These are phyloP conservation scores for Anabas testudineus DNA, from an alignment of 2,797 vertebrate species.

Conservation along the genomic window DNA sequence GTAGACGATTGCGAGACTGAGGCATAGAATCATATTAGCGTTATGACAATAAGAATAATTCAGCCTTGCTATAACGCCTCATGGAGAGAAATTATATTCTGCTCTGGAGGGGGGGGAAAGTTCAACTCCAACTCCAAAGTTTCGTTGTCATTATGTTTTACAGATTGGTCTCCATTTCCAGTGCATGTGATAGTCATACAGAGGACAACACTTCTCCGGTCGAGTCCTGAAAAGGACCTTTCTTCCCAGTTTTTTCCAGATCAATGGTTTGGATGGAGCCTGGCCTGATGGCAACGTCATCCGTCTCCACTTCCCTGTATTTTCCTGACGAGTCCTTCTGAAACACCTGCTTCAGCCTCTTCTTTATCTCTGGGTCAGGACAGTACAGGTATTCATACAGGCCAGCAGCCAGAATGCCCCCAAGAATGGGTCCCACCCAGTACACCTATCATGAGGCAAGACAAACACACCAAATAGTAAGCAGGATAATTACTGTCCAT, in stretches of 20 bases:
- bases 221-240: slow-evolving; percentile 84
- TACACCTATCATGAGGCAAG: slow-evolving; percentile 86
- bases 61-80: slow-evolving; percentile 20
- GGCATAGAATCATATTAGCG: slow-evolving; percentile 40
- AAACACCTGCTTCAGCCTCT: slow-evolving; percentile 87
- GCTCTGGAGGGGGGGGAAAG: slow-evolving; percentile 21
- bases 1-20: slow-evolving; percentile 42
- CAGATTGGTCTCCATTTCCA: slow-evolving; percentile 88
- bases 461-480: slow-evolving; percentile 16
- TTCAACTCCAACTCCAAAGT: slow-evolving; percentile 25
- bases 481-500: neutral
- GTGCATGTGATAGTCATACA: slow-evolving; percentile 93
- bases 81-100: slow-evolving; percentile 44
- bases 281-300: slow-evolving; percentile 87
- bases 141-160: slow-evolving; percentile 62
- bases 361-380: slow-evolving; percentile 89
- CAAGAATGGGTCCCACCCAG: slow-evolving; percentile 94
- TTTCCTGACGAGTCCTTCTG: slow-evolving; percentile 87
- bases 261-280: slow-evolving; percentile 85
- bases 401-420: slow-evolving; percentile 89
- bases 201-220: slow-evolving; percentile 90
- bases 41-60: slow-evolving; percentile 48
- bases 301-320: slow-evolving; percentile 90
- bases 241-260: slow-evolving; percentile 88
- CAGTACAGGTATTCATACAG: slow-evolving; percentile 95